Evolutionary conservation across 1,140 invertebrate genomes (phyloP), one percentile per base, ranked within the genome.

Genomic region (Drosophila orosa): DNA sequence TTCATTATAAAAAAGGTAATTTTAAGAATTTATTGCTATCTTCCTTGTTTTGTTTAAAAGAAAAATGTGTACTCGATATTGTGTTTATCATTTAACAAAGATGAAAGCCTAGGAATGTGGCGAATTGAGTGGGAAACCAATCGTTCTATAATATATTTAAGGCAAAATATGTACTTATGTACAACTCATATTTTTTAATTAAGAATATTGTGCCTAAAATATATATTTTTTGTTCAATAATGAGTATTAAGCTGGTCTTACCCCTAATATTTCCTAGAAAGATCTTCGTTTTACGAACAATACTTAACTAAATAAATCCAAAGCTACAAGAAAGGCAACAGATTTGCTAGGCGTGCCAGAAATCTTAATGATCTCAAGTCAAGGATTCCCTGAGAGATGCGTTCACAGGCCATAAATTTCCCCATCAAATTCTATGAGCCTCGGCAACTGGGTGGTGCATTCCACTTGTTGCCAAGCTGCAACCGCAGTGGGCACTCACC

Each of bases 401-500:
- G 19, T 63, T 63, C 40, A 63, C 33, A 47, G 31, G 31, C 65
- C 65, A 68, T 31, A 27, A 68, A 65, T 50, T 29, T 29, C 19
- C 5, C 15, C 22, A 33, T 33, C 29, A 33, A 52, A 33, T 22
- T 52, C 48, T 15, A 22, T 52, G 48, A 37, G 56, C 31, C 7
- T 31, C 60, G 68, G 61, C 52, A 54, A 19, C 40, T n/a, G 4
- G n/a, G 55, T 27, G n/a, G 55, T 27, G 60, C 39, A 68, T 65
- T 65, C 60, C 60, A 66, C 60, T 52, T 68, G 65, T 65, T 68
- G 65, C 37, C 6, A 12, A n/a, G n/a, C 4, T 31, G 61, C 61
- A 59, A 48, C 54, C 62, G 77, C 79, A 78, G 79, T 74, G 37
- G 48, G 65, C 65, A 68, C 60, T 68, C 60, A 65, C 65, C 60